Conservation (phyloP, 2,888 invertebrate species). For the Globia sparganii region DNA sequence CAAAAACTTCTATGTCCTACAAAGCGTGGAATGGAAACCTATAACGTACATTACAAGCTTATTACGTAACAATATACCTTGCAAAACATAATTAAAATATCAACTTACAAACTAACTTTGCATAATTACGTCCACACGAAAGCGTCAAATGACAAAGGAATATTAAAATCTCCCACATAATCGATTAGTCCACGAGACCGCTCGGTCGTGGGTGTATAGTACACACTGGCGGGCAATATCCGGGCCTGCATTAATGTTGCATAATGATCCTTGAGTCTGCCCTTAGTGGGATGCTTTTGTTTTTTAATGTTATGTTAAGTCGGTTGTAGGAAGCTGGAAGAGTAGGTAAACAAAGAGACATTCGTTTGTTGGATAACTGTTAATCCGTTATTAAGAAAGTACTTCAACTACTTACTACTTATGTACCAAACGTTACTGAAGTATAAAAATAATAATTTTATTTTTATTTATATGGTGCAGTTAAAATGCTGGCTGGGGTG, state of each 20-base stretch:
- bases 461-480: not conserved
- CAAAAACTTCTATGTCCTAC: not conserved
- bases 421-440: not conserved
- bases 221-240: slow-evolving; percentile 44
- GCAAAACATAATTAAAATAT: slow-evolving; percentile 16
- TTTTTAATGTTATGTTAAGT: not conserved
- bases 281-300: not conserved
- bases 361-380: not conserved
- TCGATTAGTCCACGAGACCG: slow-evolving; percentile 43
- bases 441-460: not conserved
- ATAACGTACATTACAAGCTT: not conserved
- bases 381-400: not conserved
- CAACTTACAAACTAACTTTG: slow-evolving; percentile 33
- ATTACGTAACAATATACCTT: not conserved
- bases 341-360: not conserved
- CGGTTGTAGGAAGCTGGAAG: not conserved
- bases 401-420: no score
- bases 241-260: slow-evolving; percentile 61
- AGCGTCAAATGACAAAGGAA: slow-evolving; percentile 43
- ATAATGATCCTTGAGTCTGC: slow-evolving; percentile 40
- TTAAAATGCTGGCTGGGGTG: no score
- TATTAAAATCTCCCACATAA: slow-evolving; percentile 54
- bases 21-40: not conserved
- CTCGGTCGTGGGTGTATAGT: slow-evolving; percentile 37
- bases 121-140: slow-evolving; percentile 33